Base-by-base conservation (phyloP, 2,888 invertebrate species). In the Lasioglossum zephyrum region DNA sequence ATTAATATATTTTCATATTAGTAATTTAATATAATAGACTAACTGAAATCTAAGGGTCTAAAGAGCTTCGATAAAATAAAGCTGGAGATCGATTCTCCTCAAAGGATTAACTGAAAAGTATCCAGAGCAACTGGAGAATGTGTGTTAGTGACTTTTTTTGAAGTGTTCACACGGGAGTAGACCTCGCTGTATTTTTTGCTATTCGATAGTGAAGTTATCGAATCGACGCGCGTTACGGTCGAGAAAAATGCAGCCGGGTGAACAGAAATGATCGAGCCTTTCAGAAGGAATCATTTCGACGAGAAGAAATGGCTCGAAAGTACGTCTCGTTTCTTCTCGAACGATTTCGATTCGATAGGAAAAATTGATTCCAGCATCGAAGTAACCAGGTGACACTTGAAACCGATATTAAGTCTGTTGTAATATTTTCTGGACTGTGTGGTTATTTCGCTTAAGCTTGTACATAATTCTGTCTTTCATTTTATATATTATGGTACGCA, bases 261-360 rank as follows among this genome's bases (percentile, higher is more conserved):
- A 75, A n/a, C 18, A 60, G 41, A 57, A n/a, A 63, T 16, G 6
- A 18, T 11, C 73, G 49, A 73, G 72, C 79, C 81, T 79, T 81
- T 81, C 82, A 36, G n/a, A 41, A 87, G 73, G 79, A 80, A 79
- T 18, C 69, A 81, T 80, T 88, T 63, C 81, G 53, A 36, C 78
- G 39, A 53, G 31, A 18, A 49, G 49, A 76, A 73, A 82, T 73
- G 78, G 36, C 39, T 77, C 79, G 80, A 77, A 31, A 63, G 47
- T 72, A 79, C 86, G 47, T 79, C 84, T 81, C 84, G 49, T 82
- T 86, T 84, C 81, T 77, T 73, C 73, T 47, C 13, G 60, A 80
- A 81, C 78, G 57, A 77, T 82, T 80, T 75, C 81, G 78, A 73
- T 87, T 88, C 85, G 80, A 87, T 77, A 81, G 18, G 36, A 41